Evolutionary conservation across 2,888 invertebrate genomes (phyloP), one percentile per base, ranked within the genome.

Genomic region (Buathra laborator): DNA sequence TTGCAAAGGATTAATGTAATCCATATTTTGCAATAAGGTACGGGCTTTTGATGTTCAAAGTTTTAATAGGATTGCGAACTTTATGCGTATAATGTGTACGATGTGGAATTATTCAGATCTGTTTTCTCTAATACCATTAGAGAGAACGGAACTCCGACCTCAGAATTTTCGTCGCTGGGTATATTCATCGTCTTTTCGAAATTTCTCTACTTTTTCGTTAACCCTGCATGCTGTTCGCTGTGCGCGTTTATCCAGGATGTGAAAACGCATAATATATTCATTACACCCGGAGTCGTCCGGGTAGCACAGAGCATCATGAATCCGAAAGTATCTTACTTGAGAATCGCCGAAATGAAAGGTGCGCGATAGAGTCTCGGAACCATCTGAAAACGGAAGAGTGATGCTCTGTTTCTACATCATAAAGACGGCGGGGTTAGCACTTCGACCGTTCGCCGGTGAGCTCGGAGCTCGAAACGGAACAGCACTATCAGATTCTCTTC

Each of bases 301-400:
- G 48, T 37, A 37, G 37, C 10, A 48, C 7, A 29, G 7, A 59
- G 48, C 48, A 59, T 62, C 48, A 70, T 70, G 62, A 70, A 70
- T 78, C 62, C 16, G 29, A 62, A 70, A 59, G 59, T 78, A 48
- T 48, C 62, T 64, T 46, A 51, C 37, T 64, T 32, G 68, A 62
- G 68, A 48, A 78, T 62, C 59, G 59, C 59, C 62, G n/a, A 70
- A 70, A 53, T 51, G 43, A 66, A 78, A 48, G 48, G 70, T 48
- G 56, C 32, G 72, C 16, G 48, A 70, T 10, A 67, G 59, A 75
- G 32, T 46, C n/a, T 46, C n/a, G 12, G 32, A 7, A 12, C 19
- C 37, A 46, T 74, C 59, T 19, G 53, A 68, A 81, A 68, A 53
- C 53, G 29, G n/a, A 43, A 70, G 32, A 70, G 71, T 29, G 64